Conservation (phyloP, 2,113 vertebrate species). For the Scytalopus superciliaris region DNA sequence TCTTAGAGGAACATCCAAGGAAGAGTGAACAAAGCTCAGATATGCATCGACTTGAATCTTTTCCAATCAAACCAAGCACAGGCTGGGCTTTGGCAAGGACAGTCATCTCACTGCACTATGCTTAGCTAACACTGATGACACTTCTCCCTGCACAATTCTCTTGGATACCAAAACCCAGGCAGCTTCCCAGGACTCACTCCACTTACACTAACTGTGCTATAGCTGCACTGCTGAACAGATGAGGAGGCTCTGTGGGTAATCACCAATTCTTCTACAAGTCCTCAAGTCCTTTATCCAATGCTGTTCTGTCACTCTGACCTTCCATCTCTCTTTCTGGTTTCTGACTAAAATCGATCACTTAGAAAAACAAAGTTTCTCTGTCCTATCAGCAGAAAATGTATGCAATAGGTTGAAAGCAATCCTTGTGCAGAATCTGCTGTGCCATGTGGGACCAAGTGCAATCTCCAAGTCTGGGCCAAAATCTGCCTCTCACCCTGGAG, state of each 20-base stretch:
- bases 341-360: background rate
- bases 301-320: background rate
- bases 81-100: background rate
- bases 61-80: background rate
- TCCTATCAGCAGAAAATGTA: background rate
- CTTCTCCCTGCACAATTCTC: background rate
- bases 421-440: background rate
- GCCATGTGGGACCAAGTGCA: background rate
- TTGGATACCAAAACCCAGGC: background rate
- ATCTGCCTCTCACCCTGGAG: background rate
- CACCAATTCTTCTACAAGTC: background rate
- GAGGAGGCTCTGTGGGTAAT: background rate
- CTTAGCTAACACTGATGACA: background rate
- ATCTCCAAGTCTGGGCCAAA: background rate
- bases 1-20: background rate
- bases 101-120: background rate
- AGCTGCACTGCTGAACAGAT: background rate
- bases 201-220: background rate
- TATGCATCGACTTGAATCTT: background rate
- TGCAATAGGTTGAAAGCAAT: background rate
- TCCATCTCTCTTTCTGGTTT: background rate
- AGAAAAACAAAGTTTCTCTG: background rate
- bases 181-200: background rate
- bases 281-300: background rate
- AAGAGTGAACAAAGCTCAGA: background rate